phyloP scores from a whole-genome alignment of 2,888 invertebrate species.

The Priocnemis perturbator region DNA sequence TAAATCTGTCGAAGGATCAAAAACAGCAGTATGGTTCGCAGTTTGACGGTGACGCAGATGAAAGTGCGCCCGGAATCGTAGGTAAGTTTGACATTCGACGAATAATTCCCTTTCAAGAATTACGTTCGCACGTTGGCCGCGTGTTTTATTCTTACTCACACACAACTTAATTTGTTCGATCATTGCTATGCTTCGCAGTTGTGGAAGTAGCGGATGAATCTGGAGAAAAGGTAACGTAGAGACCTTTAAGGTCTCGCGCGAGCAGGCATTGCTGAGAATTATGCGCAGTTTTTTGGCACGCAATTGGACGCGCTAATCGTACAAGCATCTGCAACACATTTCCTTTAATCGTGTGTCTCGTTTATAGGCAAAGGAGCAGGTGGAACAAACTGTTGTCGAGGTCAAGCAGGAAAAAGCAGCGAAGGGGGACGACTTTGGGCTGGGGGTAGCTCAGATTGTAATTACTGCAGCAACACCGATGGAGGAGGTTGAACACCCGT shows the following conservation, averaged over 20 bases:
- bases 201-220: conserved; percentile 71
- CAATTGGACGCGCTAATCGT: no score
- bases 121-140: not conserved
- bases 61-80: conserved; percentile 66
- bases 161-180: conserved; percentile 12
- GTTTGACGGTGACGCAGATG: conserved; percentile 75
- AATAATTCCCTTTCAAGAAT: not conserved
- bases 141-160: not conserved
- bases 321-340: no score
- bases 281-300: not conserved
- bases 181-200: conserved; percentile 53
- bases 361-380: conserved; percentile 31
- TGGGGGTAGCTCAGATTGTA: conserved; percentile 92
- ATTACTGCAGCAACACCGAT: conserved; percentile 96
- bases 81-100: conserved; percentile 53
- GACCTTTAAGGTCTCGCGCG: no score
- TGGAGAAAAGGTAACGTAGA: conserved; percentile 64
- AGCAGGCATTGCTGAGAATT: no score
- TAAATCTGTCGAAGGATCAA: conserved; percentile 84
- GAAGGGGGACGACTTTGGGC: conserved; percentile 78
- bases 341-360: not conserved
- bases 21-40: conserved; percentile 86
- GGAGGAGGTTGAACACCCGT: conserved; percentile 90
- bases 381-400: conserved; percentile 11
- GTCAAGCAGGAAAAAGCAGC: conserved; percentile 19